Conservation (phyloP, 2,113 vertebrate species). For the Oxyruncus cristatus region DNA sequence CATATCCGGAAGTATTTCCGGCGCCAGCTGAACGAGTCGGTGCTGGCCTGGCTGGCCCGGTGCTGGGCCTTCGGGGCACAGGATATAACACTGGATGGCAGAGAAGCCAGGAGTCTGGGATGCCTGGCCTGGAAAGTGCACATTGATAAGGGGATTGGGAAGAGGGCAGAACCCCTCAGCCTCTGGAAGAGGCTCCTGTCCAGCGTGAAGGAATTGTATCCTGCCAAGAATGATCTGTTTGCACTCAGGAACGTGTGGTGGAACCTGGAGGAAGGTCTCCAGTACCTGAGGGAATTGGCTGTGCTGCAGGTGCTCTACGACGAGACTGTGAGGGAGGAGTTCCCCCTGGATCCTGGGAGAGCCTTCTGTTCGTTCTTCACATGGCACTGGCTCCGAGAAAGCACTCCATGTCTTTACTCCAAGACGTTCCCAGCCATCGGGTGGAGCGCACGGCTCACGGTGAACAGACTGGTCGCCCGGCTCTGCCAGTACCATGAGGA, state of each 20-base stretch:
- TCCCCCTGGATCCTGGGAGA: too few species aligned
- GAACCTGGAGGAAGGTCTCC: fast-evolving
- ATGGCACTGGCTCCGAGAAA: too few species aligned
- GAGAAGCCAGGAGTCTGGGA: neutral
- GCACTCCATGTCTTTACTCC: too few species aligned
- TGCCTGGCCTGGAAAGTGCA: neutral
- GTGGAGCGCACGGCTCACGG: too few species aligned
- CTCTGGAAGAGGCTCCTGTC: neutral
- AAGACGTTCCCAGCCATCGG: too few species aligned
- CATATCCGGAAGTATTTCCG: fast-evolving
- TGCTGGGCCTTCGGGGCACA: neutral
- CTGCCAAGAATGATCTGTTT: fast-evolving
- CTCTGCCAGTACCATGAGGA: too few species aligned
- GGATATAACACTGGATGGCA: fast-evolving
- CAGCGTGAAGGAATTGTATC: fast-evolving
- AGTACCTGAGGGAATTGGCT: neutral
- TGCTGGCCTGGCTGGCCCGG: neutral
- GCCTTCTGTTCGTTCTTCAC: too few species aligned
- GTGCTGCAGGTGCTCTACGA: neutral
- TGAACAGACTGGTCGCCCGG: too few species aligned
- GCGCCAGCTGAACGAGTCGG: fast-evolving
- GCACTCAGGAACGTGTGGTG: neutral
- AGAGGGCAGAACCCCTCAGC: fast-evolving
- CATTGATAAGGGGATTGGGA: neutral
- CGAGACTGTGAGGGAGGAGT: too few species aligned